A percentile compares a stretch with the other conserved stretches of the same genome.
These are phyloP conservation scores for Alexandromys fortis DNA, from an alignment of 2,113 vertebrate genomes.

Conservation along the genomic window DNA sequence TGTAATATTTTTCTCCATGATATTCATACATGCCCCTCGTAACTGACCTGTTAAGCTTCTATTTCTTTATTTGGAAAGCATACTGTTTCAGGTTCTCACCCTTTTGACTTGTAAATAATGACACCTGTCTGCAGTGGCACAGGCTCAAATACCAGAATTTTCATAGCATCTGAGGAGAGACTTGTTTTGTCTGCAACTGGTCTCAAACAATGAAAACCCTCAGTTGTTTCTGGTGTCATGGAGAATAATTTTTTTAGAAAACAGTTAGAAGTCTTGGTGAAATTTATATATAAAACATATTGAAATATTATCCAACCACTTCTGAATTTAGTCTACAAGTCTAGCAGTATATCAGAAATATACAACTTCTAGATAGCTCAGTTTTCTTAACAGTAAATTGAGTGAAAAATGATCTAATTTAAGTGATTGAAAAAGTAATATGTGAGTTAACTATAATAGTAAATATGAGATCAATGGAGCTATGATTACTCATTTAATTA, in stretches of 20 bases:
- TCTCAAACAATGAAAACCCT: background rate
- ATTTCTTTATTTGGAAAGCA: background rate
- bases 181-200: conserved; percentile 10
- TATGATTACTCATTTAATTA: background rate
- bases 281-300: background rate
- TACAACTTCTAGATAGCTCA: background rate
- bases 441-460: background rate
- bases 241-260: background rate
- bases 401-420: background rate
- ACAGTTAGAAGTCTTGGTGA: background rate
- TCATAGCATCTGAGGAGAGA: background rate
- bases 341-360: background rate
- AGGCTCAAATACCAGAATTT: background rate
- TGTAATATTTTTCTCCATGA: background rate
- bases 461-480: background rate
- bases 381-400: background rate
- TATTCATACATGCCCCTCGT: background rate
- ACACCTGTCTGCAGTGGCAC: background rate
- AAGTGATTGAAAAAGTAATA: background rate
- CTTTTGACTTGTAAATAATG: background rate
- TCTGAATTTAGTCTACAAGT: background rate
- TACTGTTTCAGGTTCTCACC: background rate
- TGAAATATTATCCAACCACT: background rate
- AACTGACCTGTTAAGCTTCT: background rate
- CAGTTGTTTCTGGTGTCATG: conserved; percentile 13